Conservation (phyloP, 1,140 invertebrate genomes). For the Zaprionus camerounensis region DNA sequence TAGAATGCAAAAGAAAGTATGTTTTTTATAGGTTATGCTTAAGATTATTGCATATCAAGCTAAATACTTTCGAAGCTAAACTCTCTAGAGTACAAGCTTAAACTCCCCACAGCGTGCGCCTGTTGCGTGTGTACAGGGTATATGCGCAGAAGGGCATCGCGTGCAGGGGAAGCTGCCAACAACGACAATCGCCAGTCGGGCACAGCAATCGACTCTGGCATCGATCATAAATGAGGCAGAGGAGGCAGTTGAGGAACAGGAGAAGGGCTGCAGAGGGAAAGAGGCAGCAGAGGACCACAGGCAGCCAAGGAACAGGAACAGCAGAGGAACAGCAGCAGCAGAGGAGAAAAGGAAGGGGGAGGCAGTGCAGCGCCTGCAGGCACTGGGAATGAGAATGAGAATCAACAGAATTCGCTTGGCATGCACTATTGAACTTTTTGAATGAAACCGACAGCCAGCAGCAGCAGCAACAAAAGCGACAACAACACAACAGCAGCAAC, state of each 20-base stretch:
- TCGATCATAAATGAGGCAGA: conserved; percentile 73
- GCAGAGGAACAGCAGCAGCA: conserved; percentile 3
- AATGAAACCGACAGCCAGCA: conserved; percentile 76
- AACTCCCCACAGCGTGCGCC: neutral
- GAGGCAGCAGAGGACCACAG: neutral
- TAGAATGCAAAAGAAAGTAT: neutral
- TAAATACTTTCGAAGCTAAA: neutral
- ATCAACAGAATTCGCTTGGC: conserved; percentile 53
- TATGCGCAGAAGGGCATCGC: conserved; percentile 60
- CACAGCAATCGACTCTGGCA: conserved; percentile 73
- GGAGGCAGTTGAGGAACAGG: neutral
- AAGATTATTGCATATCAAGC: too few relatives aligned
- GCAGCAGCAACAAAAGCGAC: conserved; percentile 34
- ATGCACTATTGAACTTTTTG: conserved; percentile 82
- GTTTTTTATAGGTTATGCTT: too few relatives aligned
- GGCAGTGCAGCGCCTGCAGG: conserved; percentile 1
- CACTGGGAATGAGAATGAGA: conserved; percentile 15
- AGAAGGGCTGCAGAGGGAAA: neutral
- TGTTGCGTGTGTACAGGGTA: neutral
- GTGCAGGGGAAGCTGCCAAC: conserved; percentile 63
- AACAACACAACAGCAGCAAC: conserved; percentile 29
- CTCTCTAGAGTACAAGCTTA: too few relatives aligned
- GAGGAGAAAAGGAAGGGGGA: neutral
- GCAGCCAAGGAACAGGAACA: neutral
- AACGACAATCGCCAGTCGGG: conserved; percentile 61